A percentile compares a stretch with the other conserved stretches of the same genome.
These are phyloP conservation scores for Corynorhinus townsendii DNA, from an alignment of 2,113 vertebrate species.

Conservation along the genomic window DNA sequence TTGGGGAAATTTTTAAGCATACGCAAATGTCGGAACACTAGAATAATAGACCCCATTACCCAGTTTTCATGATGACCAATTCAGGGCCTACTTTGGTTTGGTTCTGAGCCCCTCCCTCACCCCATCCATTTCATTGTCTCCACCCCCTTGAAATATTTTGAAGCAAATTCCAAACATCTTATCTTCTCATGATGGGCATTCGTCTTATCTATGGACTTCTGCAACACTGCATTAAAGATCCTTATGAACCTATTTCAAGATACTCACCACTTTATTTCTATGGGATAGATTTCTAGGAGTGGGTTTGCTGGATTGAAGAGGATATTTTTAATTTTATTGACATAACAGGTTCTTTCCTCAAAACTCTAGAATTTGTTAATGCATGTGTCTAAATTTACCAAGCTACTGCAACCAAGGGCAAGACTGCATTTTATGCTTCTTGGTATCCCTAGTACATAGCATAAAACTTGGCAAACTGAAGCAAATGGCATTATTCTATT, in stretches of 20 bases:
- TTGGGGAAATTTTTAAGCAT: not conserved
- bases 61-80: not conserved
- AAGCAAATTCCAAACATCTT: not conserved
- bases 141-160: not conserved
- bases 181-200: not conserved
- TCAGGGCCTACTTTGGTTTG: not conserved
- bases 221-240: not conserved
- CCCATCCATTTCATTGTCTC: not conserved
- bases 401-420: not conserved
- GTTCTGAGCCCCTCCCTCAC: not conserved
- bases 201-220: not conserved
- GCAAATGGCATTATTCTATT: not conserved
- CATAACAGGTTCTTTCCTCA: not conserved
- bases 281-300: not conserved
- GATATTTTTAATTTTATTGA: not conserved
- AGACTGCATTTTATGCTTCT: not conserved
- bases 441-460: not conserved
- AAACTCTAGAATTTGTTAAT: not conserved
- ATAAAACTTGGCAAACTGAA: not conserved
- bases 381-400: not conserved
- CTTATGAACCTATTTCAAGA: not conserved
- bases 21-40: not conserved
- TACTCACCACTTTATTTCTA: not conserved
- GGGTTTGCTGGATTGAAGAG: not conserved
- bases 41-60: not conserved